Evolutionary conservation across 2,113 vertebrate genomes (phyloP), one percentile per base, ranked within the genome.

Genomic region (Spheniscus mendiculus): DNA sequence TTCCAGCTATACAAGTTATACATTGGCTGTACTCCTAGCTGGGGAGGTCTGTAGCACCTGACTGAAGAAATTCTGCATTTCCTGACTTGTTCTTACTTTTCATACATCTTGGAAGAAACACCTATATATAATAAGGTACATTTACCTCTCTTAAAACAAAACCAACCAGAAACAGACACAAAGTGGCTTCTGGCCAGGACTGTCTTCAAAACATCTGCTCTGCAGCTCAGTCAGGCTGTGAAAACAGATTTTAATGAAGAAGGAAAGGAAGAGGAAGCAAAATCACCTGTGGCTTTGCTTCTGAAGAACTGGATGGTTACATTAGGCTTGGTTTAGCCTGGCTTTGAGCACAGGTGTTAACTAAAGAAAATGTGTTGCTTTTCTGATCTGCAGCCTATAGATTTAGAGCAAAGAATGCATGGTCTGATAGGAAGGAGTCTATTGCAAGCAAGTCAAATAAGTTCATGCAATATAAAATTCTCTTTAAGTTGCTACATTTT

Each of bases 231-330:
- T 20, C 87, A 89, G 87, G 56, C 56, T 72, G 44, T 73, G 87
- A 97, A 97, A 96, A 87, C 77, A 95, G 87, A 86, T 77, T 97
- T 96, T 86, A 85, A 94, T 96, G 71, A 92, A 95, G 87, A 95
- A 87, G 74, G 84, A 94, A 96, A 83, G 30, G 89, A 96, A 92
- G 93, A 86, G 91, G 94, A 96, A 96, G 95, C 82, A 97, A 96
- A 96, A 97, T 95, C 92, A 97, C 89, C 87, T 83, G 93, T 97
- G 97, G 94, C 93, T 97, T 97, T 92, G 79, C 82, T 90, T 96
- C 93, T 96, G 84, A 91, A 96, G 89, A 96, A 90, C 50, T 88
- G 74, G 45, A 82, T 94, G 58, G 26, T 81, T 85, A n/a, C 89
- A 74, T 52, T 71, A 74, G 53, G 38, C 53, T 91, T 65, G 65